Evolutionary conservation across 1,140 invertebrate species (phyloP).

Genomic region (Oryzaephilus surinamensis): DNA sequence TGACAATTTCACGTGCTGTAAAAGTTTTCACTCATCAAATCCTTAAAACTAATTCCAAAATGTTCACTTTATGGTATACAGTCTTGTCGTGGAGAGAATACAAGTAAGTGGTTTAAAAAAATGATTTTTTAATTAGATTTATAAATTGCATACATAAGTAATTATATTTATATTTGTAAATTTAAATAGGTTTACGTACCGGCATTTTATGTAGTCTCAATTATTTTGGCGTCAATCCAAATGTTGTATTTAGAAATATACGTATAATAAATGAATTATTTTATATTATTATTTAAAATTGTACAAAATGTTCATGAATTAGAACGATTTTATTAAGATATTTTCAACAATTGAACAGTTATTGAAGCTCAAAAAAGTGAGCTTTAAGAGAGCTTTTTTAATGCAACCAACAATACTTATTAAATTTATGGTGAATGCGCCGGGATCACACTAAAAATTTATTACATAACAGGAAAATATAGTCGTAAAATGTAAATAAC

Average conservation of each 20-base stretch:
- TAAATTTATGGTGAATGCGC: no score
- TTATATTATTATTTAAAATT: no score
- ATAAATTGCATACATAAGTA: background rate
- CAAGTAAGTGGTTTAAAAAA: constrained; percentile 20
- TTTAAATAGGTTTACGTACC: constrained; percentile 2
- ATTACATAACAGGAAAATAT: no score
- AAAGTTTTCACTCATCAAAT: constrained; percentile 5
- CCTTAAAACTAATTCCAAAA: constrained; percentile 12
- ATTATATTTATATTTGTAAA: no score
- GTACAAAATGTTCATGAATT: no score
- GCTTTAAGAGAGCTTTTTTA: no score
- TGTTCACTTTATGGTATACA: constrained; percentile 32
- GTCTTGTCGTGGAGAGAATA: constrained; percentile 30
- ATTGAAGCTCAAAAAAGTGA: no score
- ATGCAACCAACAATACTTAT: no score
- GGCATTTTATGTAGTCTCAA: constrained; percentile 3
- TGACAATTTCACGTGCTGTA: constrained; percentile 12
- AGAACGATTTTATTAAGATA: background rate
- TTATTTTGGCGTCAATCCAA: constrained; percentile 5
- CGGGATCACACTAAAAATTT: no score
- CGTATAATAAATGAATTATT: no score
- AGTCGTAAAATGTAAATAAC: no score
- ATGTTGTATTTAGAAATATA: constrained; percentile 7
- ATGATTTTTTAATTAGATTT: background rate
- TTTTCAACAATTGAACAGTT: no score